Evolutionary conservation across 2,888 invertebrate species (phyloP).

Genomic region (Graphium colonna): DNA sequence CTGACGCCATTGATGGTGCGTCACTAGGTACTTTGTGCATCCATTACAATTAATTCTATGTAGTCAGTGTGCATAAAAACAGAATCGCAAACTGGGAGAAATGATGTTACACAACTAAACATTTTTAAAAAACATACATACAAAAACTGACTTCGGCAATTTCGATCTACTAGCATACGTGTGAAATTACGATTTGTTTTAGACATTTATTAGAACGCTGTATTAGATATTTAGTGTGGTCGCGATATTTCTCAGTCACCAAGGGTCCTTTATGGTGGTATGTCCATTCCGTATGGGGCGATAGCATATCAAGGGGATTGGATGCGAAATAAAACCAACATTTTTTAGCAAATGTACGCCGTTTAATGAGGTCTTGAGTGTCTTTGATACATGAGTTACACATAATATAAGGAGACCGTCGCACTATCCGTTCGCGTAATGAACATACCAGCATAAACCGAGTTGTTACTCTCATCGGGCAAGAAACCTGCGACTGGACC

Average conservation of each 20-base stretch:
- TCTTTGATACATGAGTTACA: constrained; percentile 57
- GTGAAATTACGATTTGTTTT: constrained; percentile 3
- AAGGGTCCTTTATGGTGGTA: constrained; percentile 59
- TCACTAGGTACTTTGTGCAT: constrained; percentile 18
- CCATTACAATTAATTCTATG: not conserved
- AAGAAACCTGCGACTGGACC: constrained; percentile 27
- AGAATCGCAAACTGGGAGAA: constrained; percentile 38
- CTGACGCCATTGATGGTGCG: constrained; percentile 13
- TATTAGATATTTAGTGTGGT: constrained; percentile 15
- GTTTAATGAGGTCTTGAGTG: constrained; percentile 71
- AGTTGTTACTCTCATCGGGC: constrained; percentile 27
- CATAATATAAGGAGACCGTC: constrained; percentile 43
- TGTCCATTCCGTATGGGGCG: constrained; percentile 55
- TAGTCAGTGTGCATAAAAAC: constrained; percentile 24
- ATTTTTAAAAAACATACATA: constrained; percentile 42
- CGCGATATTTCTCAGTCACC: constrained; percentile 39
- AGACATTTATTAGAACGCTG: constrained; percentile 4
- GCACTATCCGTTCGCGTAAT: constrained; percentile 45
- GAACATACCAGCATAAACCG: constrained; percentile 72
- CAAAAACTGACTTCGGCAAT: constrained; percentile 44
- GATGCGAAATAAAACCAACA: constrained; percentile 66
- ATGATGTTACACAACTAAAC: constrained; percentile 39
- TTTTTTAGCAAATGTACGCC: constrained; percentile 60
- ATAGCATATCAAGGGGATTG: constrained; percentile 36
- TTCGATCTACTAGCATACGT: constrained; percentile 42